phyloP scores from a whole-genome alignment of 2,888 invertebrate genomes.

The Perizoma affinitatum region DNA sequence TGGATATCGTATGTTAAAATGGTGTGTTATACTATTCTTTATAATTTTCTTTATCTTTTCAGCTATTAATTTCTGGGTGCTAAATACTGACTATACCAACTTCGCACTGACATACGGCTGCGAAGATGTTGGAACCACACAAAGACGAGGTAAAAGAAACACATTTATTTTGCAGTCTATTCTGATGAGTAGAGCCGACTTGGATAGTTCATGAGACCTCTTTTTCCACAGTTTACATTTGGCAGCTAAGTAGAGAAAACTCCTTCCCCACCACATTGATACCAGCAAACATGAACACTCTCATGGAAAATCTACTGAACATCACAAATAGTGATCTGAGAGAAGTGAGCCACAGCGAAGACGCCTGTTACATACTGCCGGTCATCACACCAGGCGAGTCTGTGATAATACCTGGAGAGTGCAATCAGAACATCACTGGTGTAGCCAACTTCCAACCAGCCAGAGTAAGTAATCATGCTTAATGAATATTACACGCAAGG shows the following conservation, averaged over 20 bases:
- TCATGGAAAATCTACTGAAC: slow-evolving; percentile 43
- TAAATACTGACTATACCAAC: slow-evolving; percentile 44
- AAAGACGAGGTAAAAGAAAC: slow-evolving; percentile 51
- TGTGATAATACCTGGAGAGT: slow-evolving; percentile 63
- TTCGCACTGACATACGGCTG: slow-evolving; percentile 58
- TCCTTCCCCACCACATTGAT: slow-evolving; percentile 42
- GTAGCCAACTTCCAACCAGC: slow-evolving; percentile 54
- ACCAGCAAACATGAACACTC: slow-evolving; percentile 45
- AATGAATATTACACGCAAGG: too few species aligned
- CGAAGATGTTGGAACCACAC: slow-evolving; percentile 47
- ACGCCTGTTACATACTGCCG: slow-evolving; percentile 59
- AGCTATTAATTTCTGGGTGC: slow-evolving; percentile 62
- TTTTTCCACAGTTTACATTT: slow-evolving; percentile 60
- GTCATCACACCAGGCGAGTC: slow-evolving; percentile 53
- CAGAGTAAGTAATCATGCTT: slow-evolving; percentile 48
- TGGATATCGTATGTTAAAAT: not conserved
- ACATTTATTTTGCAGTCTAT: not conserved
- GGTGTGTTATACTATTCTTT: too few species aligned
- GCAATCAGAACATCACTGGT: slow-evolving; percentile 53
- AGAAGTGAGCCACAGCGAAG: slow-evolving; percentile 50
- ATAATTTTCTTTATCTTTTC: slow-evolving; percentile 37
- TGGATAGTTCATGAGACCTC: not conserved
- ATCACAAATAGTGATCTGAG: slow-evolving; percentile 44
- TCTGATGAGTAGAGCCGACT: not conserved
- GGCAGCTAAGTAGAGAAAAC: slow-evolving; percentile 55